Conservation (phyloP, 2,113 vertebrate genomes). For the Nannobrachium achirus region DNA sequence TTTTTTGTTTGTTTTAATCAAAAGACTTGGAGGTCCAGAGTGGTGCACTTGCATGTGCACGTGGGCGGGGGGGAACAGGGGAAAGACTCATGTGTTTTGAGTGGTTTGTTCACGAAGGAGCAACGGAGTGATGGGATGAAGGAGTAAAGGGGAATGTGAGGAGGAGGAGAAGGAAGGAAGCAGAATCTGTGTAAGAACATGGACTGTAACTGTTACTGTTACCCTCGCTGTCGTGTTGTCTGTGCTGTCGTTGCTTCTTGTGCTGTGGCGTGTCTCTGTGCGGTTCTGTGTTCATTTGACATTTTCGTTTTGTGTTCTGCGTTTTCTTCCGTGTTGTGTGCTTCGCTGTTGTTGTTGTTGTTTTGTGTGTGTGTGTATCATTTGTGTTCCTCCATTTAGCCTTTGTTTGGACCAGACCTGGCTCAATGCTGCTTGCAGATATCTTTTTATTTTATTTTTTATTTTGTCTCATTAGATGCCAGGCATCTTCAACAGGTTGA, state of each 20-base stretch:
- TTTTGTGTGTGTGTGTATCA: conserved; percentile 32
- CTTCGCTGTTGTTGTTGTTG: conserved; percentile 25
- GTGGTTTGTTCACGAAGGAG: conserved; percentile 71
- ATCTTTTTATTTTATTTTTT: conserved; percentile 22
- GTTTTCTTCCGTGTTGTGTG: conserved; percentile 52
- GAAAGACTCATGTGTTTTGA: conserved; percentile 59
- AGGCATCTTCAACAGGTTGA: too few species aligned
- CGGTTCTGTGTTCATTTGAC: conserved; percentile 45
- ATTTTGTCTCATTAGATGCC: conserved; percentile 9
- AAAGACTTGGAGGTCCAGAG: conserved; percentile 17
- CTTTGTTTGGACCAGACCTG: conserved; percentile 53
- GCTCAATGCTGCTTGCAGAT: conserved; percentile 47
- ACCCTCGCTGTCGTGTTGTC: conserved; percentile 50
- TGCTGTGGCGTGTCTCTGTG: conserved; percentile 41
- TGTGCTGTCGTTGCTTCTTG: conserved; percentile 31
- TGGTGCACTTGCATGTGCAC: conserved; percentile 6
- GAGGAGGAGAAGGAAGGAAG: conserved; percentile 57
- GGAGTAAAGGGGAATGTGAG: conserved; percentile 48
- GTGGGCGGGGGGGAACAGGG: conserved; percentile 9
- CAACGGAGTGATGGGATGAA: conserved; percentile 68
- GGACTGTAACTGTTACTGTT: too few species aligned
- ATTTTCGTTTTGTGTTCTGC: conserved; percentile 40
- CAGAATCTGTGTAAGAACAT: conserved; percentile 81
- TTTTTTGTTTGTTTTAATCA: background rate
- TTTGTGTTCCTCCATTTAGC: conserved; percentile 17